These are phyloP conservation scores for Mormyrus proboscirostris DNA, from an alignment of 2,797 vertebrate species.

Conservation along the genomic window DNA sequence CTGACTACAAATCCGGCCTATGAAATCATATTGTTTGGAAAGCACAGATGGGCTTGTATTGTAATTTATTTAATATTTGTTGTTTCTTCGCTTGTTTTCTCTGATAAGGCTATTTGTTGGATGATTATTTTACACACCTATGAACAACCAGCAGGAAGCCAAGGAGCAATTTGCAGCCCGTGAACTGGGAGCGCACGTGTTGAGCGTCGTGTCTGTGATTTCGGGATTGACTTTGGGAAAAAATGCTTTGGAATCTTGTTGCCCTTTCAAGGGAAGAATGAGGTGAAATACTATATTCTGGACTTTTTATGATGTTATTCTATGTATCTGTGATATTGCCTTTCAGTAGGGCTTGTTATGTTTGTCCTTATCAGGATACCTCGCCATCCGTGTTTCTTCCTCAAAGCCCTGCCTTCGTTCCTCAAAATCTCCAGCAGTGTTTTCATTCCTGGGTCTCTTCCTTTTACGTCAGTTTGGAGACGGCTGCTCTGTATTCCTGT, in stretches of 20 bases:
- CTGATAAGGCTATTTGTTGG: background rate
- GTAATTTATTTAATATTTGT: background rate
- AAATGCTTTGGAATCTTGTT: background rate
- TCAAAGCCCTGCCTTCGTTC: background rate
- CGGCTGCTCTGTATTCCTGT: background rate
- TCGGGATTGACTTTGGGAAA: background rate
- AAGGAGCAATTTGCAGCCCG: background rate
- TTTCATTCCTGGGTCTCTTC: background rate
- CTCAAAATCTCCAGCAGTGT: background rate
- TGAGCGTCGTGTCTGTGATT: background rate
- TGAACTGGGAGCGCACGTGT: background rate
- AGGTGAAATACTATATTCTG: background rate
- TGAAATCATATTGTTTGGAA: background rate
- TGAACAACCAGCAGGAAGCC: background rate
- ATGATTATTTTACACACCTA: background rate
- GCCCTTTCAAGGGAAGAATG: background rate
- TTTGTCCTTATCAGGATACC: background rate
- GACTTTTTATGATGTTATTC: background rate
- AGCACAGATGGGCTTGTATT: background rate
- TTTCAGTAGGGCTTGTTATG: background rate
- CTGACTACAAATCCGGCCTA: background rate
- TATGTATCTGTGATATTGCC: background rate
- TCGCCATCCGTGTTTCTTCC: background rate
- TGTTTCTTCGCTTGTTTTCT: background rate
- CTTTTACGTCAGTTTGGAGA: background rate